Conservation (phyloP, 2,113 vertebrate species). For the Serilophus lunatus region DNA sequence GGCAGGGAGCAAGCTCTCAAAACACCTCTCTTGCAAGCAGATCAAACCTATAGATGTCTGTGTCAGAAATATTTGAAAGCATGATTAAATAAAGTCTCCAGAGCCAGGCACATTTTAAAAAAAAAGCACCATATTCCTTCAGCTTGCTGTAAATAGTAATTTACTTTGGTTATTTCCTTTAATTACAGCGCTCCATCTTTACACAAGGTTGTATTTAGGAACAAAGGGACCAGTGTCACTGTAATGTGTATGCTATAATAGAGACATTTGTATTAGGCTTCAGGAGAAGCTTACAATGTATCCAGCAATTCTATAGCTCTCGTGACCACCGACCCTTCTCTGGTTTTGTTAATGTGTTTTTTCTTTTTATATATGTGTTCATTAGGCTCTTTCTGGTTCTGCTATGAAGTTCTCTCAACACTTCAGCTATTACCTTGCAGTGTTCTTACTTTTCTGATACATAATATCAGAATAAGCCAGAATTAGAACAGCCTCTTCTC, state of each 20-base stretch:
- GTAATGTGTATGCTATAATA: conserved; percentile 61
- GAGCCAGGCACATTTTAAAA: not conserved
- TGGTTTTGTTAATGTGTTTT: not conserved
- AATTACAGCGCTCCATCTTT: conserved; percentile 61
- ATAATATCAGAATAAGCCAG: not conserved
- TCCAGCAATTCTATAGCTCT: conserved; percentile 6
- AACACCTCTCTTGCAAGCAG: not conserved
- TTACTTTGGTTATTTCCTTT: conserved; percentile 58
- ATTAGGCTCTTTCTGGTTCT: conserved; percentile 2
- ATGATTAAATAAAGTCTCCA: not conserved
- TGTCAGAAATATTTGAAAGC: conserved; percentile 8
- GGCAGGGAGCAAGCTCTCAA: not conserved
- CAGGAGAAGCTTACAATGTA: conserved; percentile 26
- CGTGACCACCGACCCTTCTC: not conserved
- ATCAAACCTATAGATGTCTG: not conserved
- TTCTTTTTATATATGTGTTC: not conserved
- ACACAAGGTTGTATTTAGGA: conserved; percentile 46
- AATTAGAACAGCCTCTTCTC: not conserved
- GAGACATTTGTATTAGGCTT: conserved; percentile 61
- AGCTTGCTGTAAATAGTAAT: conserved; percentile 50
- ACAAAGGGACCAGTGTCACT: conserved; percentile 49
- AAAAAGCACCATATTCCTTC: conserved; percentile 22
- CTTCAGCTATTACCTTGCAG: not conserved
- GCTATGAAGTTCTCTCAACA: not conserved
- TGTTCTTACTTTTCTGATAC: not conserved